phyloP scores from a whole-genome alignment of 2,113 vertebrate species.

The Passer montanus region DNA sequence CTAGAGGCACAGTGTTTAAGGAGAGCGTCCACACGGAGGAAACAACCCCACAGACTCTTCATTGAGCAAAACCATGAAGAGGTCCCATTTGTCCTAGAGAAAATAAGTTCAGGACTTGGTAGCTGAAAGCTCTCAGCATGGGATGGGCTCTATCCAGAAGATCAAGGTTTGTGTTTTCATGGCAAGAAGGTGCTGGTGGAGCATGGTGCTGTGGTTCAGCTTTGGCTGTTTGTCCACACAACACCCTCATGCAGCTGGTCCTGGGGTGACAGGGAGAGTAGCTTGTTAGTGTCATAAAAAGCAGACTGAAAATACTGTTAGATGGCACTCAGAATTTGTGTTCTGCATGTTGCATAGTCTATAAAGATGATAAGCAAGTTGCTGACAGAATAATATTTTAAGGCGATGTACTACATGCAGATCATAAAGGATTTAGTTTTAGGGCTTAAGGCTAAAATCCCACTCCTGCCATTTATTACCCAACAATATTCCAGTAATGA shows the following conservation, averaged over 20 bases:
- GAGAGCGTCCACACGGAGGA: neutral
- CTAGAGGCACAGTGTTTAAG: neutral
- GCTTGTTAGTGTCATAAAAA: neutral
- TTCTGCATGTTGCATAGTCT: constrained; percentile 57
- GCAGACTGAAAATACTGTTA: constrained; percentile 32
- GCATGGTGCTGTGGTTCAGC: rapidly evolving
- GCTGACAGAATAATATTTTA: constrained; percentile 71
- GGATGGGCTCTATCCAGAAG: neutral
- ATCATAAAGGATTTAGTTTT: constrained; percentile 73
- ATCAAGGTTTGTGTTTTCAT: neutral
- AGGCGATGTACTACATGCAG: constrained; percentile 70
- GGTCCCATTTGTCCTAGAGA: neutral
- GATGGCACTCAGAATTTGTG: constrained; percentile 51
- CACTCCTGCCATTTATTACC: constrained; percentile 67
- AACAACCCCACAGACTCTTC: too few species aligned
- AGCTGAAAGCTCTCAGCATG: neutral
- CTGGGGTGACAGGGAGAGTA: neutral
- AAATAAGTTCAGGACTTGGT: neutral
- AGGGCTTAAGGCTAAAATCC: constrained; percentile 72
- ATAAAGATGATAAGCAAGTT: constrained; percentile 72
- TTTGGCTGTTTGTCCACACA: neutral
- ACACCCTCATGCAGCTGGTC: neutral
- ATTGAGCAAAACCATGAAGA: neutral
- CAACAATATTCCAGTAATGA: constrained; percentile 67
- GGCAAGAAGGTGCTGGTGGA: neutral